Base-by-base conservation (phyloP, 2,888 invertebrate genomes). In the Agonum fuliginosum region DNA sequence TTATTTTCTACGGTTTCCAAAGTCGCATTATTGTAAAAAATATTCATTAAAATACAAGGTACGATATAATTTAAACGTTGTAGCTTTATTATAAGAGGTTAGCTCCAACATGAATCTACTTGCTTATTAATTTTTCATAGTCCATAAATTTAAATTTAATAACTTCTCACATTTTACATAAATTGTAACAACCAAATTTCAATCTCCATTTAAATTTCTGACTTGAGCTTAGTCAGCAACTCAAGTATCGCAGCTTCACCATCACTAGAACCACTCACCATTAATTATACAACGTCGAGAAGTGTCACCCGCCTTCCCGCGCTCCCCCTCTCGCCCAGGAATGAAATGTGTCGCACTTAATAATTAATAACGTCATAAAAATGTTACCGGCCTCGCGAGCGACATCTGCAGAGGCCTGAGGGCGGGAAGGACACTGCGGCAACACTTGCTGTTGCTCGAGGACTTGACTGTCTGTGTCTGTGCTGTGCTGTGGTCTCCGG, bases 291-390 rank as follows among this genome's bases (percentile, higher is more conserved):
- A 71, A 48, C 48, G 48, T 34, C 34, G 51, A 17, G 51, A 71
- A 71, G 71, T 71, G 71, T 71, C 71, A 48, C 51, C 51, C 48
- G 19, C 30, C 30, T 62, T 27, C 2, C 27, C 58, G 17, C 51
- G 27, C 30, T 8, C 30, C 17, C 6, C 17, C 27, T 8, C 14
- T 17, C 14, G n/a, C 17, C 30, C 17, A 19, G 34, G 30, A 71
- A 51, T 71, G 71, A 71, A 71, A 71, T 71, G 71, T 71, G 71
- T 71, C 71, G 71, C 71, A 30, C 19, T 71, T 71, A 71, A 71
- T 71, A 71, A 71, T 71, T 71, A 71, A 71, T 71, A 71, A 71
- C 51, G 30, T 62, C 58, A 30, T 62, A 62, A 62, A 62, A 62
- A 62, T 62, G 58, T 62, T 62, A 62, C 58, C 58, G 58, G 27